phyloP scores from a whole-genome alignment of 2,888 invertebrate species.

The Galeopsomyia nigrocyanea region DNA sequence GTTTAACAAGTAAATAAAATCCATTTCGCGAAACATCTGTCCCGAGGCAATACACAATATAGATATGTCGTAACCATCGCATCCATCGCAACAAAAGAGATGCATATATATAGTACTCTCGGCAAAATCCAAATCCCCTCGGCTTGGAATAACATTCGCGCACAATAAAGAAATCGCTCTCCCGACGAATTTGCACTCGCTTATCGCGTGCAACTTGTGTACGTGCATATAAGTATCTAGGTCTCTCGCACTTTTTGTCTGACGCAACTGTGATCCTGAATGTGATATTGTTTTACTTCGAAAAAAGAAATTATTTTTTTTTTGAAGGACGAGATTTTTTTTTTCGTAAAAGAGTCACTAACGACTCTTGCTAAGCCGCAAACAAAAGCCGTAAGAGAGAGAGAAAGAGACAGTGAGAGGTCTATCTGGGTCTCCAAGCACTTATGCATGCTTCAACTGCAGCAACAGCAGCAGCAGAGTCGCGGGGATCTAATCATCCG shows the following conservation, averaged over 20 bases:
- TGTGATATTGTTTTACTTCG: background rate
- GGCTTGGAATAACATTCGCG: too few species aligned
- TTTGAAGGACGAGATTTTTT: too few species aligned
- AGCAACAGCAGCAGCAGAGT: background rate
- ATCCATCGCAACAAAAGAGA: background rate
- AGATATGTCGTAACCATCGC: too few species aligned
- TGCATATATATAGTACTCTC: background rate
- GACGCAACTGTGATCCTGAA: background rate
- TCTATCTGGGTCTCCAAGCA: slow-evolving; percentile 40
- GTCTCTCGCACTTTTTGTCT: slow-evolving; percentile 3
- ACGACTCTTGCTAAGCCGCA: too few species aligned
- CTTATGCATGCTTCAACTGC: slow-evolving; percentile 38
- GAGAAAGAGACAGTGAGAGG: background rate
- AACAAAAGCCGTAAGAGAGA: too few species aligned
- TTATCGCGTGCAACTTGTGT: background rate
- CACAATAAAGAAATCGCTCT: too few species aligned
- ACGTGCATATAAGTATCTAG: background rate
- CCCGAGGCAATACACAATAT: too few species aligned
- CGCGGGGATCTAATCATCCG: slow-evolving; percentile 19
- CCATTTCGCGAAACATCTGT: too few species aligned
- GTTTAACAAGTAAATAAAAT: too few species aligned
- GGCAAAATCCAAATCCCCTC: background rate
- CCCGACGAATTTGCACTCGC: too few species aligned
- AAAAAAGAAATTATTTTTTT: background rate
- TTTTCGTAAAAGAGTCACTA: too few species aligned